Percentiles rank a stretch among this genome's conserved stretches.
These are phyloP conservation scores for Manacus vitellinus DNA, from an alignment of 2,113 vertebrate genomes.

Conservation along the genomic window DNA sequence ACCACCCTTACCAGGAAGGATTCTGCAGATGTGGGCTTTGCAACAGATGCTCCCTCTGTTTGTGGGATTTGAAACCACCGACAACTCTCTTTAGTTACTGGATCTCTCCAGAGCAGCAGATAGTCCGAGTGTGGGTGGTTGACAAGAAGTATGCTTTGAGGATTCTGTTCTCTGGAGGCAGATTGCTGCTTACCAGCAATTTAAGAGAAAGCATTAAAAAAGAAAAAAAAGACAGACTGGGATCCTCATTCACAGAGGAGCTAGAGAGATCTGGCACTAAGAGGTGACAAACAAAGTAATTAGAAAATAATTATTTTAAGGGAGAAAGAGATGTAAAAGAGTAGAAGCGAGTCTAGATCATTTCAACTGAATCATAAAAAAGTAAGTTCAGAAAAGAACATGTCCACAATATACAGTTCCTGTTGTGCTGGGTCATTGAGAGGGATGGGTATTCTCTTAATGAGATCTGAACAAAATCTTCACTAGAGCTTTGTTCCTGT, in stretches of 20 bases:
- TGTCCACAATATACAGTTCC: background rate
- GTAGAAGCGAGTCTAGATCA: background rate
- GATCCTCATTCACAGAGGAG: background rate
- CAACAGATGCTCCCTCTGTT: background rate
- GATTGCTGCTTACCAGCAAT: background rate
- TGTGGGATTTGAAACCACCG: background rate
- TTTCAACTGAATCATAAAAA: background rate
- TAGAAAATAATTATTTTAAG: background rate
- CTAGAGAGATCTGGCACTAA: background rate
- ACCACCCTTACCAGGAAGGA: background rate
- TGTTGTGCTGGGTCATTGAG: background rate
- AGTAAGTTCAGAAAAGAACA: background rate
- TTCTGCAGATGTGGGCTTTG: background rate
- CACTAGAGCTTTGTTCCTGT: background rate
- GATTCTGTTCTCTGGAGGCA: background rate
- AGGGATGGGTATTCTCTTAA: background rate
- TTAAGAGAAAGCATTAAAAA: background rate
- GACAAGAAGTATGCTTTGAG: background rate
- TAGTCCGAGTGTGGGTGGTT: background rate
- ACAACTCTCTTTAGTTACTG: background rate
- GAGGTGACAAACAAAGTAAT: background rate
- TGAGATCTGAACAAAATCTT: background rate
- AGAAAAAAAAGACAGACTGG: background rate
- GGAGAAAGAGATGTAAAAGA: background rate
- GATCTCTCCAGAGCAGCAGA: background rate